Conservation (phyloP, 30 jellyfish, hydroid and myxozoan species). For the Aurelia coerulea region DNA sequence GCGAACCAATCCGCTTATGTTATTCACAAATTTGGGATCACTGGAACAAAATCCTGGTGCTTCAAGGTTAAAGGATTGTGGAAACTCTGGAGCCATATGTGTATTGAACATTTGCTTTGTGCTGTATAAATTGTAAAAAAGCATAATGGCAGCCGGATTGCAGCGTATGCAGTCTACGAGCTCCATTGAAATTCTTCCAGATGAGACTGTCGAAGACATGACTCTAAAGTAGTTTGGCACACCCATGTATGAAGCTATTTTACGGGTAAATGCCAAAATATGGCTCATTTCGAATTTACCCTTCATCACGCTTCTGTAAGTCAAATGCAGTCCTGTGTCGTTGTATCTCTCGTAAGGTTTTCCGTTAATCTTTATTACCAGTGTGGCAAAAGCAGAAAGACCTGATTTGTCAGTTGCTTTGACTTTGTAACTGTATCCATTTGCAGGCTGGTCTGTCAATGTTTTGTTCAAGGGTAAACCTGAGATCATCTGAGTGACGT, state of each 20-base stretch:
- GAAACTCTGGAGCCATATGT: constrained; percentile 67
- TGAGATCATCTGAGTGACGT: constrained; percentile 49
- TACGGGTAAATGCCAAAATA: constrained; percentile 54
- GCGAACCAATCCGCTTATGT: constrained; percentile 12
- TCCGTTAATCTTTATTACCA: constrained; percentile 49
- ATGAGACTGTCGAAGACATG: constrained; percentile 7
- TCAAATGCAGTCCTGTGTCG: constrained; percentile 20
- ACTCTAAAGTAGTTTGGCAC: constrained; percentile 39
- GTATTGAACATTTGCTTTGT: constrained; percentile 9
- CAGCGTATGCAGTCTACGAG: constrained; percentile 60
- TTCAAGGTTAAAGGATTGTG: constrained; percentile 1
- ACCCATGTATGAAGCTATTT: constrained; percentile 43
- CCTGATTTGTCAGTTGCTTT: constrained; percentile 88
- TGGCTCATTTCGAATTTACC: constrained; percentile 29
- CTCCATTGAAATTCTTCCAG: constrained; percentile 8
- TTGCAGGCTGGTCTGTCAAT: constrained; percentile 58
- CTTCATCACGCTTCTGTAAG: constrained; percentile 1
- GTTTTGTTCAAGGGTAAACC: constrained; percentile 81
- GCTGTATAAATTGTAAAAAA: not conserved
- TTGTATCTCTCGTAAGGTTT: constrained; percentile 36
- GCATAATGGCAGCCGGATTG: constrained; percentile 15
- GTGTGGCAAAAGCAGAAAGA: constrained; percentile 43
- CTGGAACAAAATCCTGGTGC: constrained; percentile 50
- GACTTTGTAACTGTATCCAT: constrained; percentile 69
- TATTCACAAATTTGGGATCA: not conserved